Percentiles rank a stretch among this genome's conserved stretches.
Conservation (phyloP, 2,888 invertebrate species). For the Andricus curvator region DNA sequence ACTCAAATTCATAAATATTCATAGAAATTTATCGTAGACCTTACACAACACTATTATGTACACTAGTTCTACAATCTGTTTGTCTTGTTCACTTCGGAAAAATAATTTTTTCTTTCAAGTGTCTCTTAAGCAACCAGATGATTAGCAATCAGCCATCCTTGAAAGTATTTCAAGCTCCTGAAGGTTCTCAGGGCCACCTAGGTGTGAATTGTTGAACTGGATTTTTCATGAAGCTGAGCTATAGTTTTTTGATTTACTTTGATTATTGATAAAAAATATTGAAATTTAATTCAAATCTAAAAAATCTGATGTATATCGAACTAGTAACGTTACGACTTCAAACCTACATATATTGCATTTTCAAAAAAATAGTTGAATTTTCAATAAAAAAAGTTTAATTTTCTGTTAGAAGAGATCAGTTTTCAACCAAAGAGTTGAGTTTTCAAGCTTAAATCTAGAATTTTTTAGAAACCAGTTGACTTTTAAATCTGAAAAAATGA, state of each 20-base stretch:
- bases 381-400: no score
- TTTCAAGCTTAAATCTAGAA: no score
- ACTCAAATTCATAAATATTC: neutral
- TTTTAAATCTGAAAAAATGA: no score
- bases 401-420: no score
- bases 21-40: neutral
- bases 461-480: no score
- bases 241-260: neutral
- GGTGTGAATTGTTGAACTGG: slow-evolving; percentile 14
- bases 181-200: neutral
- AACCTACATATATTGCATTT: no score
- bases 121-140: neutral
- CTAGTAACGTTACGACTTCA: no score
- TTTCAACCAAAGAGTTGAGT: no score
- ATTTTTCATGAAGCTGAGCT: neutral
- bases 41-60: neutral
- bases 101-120: neutral
- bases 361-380: no score
- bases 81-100: neutral
- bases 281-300: no score
- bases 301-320: no score
- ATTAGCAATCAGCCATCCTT: slow-evolving; percentile 20
- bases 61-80: neutral
- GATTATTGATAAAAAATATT: no score
- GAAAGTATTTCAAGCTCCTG: slow-evolving; percentile 14